phyloP scores from a whole-genome alignment of 2,797 vertebrate species.

The Gymnothorax reevesii region DNA sequence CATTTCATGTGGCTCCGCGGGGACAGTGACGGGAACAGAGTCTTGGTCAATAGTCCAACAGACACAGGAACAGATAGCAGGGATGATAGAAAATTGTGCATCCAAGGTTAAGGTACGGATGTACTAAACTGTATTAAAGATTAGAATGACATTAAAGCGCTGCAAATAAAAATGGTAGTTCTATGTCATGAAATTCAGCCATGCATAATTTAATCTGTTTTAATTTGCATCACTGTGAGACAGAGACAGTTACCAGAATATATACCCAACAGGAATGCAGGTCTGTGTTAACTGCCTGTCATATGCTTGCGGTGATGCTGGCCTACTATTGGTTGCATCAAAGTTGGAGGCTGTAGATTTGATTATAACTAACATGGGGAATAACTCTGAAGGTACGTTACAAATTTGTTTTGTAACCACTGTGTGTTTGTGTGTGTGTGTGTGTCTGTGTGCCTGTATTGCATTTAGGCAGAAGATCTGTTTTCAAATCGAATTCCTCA shows the following conservation, averaged over 20 bases:
- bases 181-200: no score
- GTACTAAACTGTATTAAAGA: not conserved
- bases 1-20: no score
- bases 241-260: not conserved
- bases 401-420: not conserved
- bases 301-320: not conserved
- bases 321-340: not conserved
- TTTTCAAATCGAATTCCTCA: conserved; percentile 75
- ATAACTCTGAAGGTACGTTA: not conserved
- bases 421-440: not conserved
- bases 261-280: not conserved
- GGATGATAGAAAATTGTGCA: not conserved
- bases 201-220: no score
- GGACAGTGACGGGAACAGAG: no score
- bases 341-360: not conserved
- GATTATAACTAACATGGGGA: not conserved
- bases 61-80: no score
- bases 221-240: not conserved
- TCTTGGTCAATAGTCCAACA: no score
- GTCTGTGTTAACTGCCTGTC: not conserved
- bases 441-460: not conserved
- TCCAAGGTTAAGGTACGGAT: not conserved
- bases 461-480: conserved; percentile 76
- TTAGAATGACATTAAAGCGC: not conserved
- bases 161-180: not conserved